Evolutionary conservation across 1,140 invertebrate species (phyloP), one percentile per base, ranked within the genome.

Genomic region (Lanistes nyassanus): DNA sequence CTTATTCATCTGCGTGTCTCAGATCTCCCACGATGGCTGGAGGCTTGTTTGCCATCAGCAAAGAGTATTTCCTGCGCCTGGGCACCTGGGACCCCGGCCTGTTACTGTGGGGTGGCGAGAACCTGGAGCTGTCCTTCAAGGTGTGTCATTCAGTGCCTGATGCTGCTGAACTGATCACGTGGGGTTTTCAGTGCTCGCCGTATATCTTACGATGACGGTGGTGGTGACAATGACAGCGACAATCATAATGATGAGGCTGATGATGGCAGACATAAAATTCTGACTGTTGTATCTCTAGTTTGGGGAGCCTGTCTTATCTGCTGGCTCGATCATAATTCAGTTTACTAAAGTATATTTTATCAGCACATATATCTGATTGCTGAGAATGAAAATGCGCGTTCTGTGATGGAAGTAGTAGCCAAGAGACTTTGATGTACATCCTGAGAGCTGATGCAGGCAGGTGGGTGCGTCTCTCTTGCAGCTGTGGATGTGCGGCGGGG

Each of bases 401-500:
- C n/a, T n/a, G n/a, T n/a, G n/a, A n/a, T n/a, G n/a, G n/a, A n/a
- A n/a, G n/a, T n/a, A n/a, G n/a, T n/a, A n/a, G n/a, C n/a, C n/a
- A n/a, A n/a, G n/a, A n/a, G n/a, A n/a, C n/a, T n/a, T n/a, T 47
- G 19, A 39, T 69, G 37, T 69, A 39, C 4, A 39, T 47, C 23
- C 47, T 23, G 21, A 47, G 39, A 47, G 26, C 36, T 51, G 39
- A 47, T n/a, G 39, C 51, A 39, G 26, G 6, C 51, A 47, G 42
- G 7, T 42, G 16, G 21, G 42, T 5, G 4, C 51, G 9, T 72
- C 51, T 51, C 94, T 94, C 58, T 97, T 96, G 37, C 79, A 97
- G 85, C 93, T 97, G 0, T 99, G 98, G 98, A 97, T 98, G 90
- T 99, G 98, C 86, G 98, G 98, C 0, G 98, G 98, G 0, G 92